These are phyloP conservation scores for Dascyllus trimaculatus DNA, from an alignment of 2,113 vertebrate species.

Conservation along the genomic window DNA sequence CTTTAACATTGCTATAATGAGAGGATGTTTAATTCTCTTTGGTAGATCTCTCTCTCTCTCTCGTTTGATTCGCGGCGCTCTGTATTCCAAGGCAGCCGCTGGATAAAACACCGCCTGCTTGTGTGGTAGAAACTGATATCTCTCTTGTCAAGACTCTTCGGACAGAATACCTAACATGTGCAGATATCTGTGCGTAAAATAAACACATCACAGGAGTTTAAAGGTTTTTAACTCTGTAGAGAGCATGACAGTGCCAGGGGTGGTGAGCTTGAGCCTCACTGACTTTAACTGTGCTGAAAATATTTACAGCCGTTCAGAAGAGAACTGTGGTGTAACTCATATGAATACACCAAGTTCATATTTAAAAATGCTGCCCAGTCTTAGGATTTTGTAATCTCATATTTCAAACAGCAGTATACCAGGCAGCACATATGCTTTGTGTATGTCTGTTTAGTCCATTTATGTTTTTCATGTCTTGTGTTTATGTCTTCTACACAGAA, in stretches of 20 bases:
- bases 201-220: conserved; percentile 32
- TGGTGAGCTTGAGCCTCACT: not conserved
- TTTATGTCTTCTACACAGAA: too few species aligned
- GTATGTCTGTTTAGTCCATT: too few species aligned
- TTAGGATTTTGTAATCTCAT: too few species aligned
- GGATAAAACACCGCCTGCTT: conserved; percentile 19
- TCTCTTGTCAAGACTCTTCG: conserved; percentile 37
- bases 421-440: too few species aligned
- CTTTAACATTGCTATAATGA: conserved; percentile 66
- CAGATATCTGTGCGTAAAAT: conserved; percentile 19
- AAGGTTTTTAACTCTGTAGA: conserved; percentile 7
- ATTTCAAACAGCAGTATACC: too few species aligned
- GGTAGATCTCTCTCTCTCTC: conserved; percentile 21
- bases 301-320: not conserved
- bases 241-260: not conserved
- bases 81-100: conserved; percentile 28
- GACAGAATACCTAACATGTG: conserved; percentile 20
- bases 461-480: too few species aligned
- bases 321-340: not conserved
- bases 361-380: too few species aligned
- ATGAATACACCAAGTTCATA: too few species aligned
- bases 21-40: conserved; percentile 63
- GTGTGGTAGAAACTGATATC: conserved; percentile 26
- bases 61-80: conserved; percentile 1
- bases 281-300: not conserved